Percentiles rank a stretch among this genome's conserved stretches.
phyloP scores from a whole-genome alignment of 1,140 invertebrate genomes.

The Scaptomyza hsui region DNA sequence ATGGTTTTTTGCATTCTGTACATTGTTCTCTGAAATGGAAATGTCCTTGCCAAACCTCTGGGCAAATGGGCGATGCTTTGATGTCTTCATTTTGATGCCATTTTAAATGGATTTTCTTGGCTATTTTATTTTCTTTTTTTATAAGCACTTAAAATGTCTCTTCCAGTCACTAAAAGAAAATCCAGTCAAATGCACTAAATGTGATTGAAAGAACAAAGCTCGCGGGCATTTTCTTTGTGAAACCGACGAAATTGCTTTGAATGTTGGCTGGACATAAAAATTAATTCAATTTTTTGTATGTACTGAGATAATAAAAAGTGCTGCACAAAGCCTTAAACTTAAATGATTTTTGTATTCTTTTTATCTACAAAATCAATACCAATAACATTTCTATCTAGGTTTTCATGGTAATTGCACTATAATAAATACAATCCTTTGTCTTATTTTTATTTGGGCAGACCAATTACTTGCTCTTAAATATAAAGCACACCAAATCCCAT shows the following conservation, averaged over 20 bases:
- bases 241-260: too few relatives aligned
- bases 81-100: slow-evolving; percentile 37
- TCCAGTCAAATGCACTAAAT: background rate
- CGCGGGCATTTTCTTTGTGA: too few relatives aligned
- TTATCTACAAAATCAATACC: too few relatives aligned
- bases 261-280: too few relatives aligned
- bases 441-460: slow-evolving; percentile 6
- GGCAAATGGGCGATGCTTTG: slow-evolving; percentile 15
- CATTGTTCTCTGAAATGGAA: slow-evolving; percentile 28
- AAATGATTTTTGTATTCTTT: too few relatives aligned
- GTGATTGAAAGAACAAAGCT: background rate
- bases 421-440: background rate
- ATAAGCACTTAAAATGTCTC: slow-evolving; percentile 10
- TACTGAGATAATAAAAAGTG: too few relatives aligned
- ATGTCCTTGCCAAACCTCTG: slow-evolving; percentile 1
- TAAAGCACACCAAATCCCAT: slow-evolving; percentile 16
- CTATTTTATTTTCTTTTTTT: background rate
- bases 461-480: slow-evolving; percentile 6
- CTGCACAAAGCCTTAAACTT: too few relatives aligned
- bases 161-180: slow-evolving; percentile 14
- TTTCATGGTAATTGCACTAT: background rate
- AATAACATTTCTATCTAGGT: background rate
- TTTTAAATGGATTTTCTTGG: slow-evolving; percentile 20
- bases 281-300: background rate
- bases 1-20: slow-evolving; percentile 24